Base-by-base conservation (phyloP, 2,797 vertebrate genomes). In the Alectoris magna region DNA sequence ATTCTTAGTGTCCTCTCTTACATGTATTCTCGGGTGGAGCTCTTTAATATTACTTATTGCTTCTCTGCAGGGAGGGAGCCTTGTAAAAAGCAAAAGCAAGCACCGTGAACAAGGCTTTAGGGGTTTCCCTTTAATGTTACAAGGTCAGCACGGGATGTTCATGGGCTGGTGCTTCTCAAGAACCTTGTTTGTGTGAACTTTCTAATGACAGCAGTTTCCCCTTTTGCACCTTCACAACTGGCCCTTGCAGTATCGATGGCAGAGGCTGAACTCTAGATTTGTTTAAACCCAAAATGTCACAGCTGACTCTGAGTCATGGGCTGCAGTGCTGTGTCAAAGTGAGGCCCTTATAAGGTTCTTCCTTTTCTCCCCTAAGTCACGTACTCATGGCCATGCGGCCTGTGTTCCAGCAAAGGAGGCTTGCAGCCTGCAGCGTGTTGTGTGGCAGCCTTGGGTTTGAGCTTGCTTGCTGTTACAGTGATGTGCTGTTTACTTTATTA, bases 241-340 rank as follows among this genome's bases (percentile, higher is more conserved):
- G 66, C 66, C 46, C 44, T 46, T 39, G 67, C 66, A 23, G 34
- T 29, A 21, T 34, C 1, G 3, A 15, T 1, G 14, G 51, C 51
- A 60, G 74, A 67, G 53, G 38, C 70, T 44, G 39, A 67, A 18
- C 49, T 67, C 36, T 4, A 14, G 49, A 19, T 36, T 24, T 58
- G 48, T 73, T 59, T 38, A 26, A 63, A 29, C 34, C 18, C 43
- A 26, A 68, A 79, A 66, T 39, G 59, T 51, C 84, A 22, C 36
- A 56, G 66, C 81, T 90, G 76, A 55, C 34, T 90, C 86, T 70
- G 66, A 87, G 86, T 10, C 79, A 17, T 3, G 55, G 80, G 87
- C 80, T 64, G 72, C 14, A 59, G 22, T 2, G 22, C 62, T 70
- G 79, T 2, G 5, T 36, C 2, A 4, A 43, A 63, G 43, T 5